Conservation (phyloP, 2,888 invertebrate genomes). For the Linyphia triangularis region DNA sequence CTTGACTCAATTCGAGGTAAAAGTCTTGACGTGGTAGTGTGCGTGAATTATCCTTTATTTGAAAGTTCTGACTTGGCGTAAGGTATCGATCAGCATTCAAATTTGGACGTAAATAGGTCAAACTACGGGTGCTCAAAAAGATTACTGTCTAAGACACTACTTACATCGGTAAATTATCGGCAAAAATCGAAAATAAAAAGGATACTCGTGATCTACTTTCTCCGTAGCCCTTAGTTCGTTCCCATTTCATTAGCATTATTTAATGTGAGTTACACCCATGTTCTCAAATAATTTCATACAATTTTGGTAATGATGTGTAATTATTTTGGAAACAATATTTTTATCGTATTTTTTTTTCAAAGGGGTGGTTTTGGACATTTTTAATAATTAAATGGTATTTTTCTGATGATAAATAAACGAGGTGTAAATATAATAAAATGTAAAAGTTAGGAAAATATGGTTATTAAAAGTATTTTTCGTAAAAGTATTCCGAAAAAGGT, state of each 20-base stretch:
- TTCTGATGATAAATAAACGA: too few species aligned
- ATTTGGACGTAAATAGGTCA: constrained; percentile 43
- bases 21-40: background rate
- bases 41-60: constrained; percentile 3
- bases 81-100: constrained; percentile 44
- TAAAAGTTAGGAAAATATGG: too few species aligned
- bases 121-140: background rate
- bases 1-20: background rate
- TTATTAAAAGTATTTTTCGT: too few species aligned
- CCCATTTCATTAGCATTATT: background rate
- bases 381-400: too few species aligned
- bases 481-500: too few species aligned
- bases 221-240: background rate
- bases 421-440: too few species aligned
- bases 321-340: too few species aligned
- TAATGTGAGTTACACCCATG: background rate
- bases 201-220: background rate
- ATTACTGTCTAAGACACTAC: constrained; percentile 12
- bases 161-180: constrained; percentile 15
- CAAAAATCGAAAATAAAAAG: background rate
- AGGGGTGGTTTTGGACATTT: too few species aligned
- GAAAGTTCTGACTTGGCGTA: background rate
- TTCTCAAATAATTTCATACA: too few species aligned
- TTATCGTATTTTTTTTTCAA: too few species aligned
- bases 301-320: too few species aligned